These are phyloP conservation scores for Polyommatus icarus DNA, from an alignment of 2,888 invertebrate genomes.

Conservation along the genomic window DNA sequence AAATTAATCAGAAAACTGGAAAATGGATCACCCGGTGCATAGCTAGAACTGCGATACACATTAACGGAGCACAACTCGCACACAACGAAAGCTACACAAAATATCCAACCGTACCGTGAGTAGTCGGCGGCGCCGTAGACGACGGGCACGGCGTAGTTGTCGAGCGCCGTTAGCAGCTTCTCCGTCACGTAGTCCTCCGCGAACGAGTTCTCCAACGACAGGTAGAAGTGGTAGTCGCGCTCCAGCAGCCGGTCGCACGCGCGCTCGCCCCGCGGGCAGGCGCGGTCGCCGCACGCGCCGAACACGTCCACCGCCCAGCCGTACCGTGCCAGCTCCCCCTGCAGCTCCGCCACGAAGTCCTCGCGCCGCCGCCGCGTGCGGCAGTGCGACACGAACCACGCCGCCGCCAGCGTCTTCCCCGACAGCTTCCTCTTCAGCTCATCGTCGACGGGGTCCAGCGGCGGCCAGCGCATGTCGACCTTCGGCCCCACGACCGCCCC, in stretches of 20 bases:
- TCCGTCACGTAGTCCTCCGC: slow-evolving; percentile 51
- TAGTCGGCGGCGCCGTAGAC: slow-evolving; percentile 83
- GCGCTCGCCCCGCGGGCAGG: slow-evolving; percentile 39
- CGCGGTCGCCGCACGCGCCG: slow-evolving; percentile 45
- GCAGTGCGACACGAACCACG: slow-evolving; percentile 52
- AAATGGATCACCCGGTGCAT: too few relatives aligned
- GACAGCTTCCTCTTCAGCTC: slow-evolving; percentile 41
- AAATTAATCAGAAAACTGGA: too few relatives aligned
- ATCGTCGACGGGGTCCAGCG: slow-evolving; percentile 41
- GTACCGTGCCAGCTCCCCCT: slow-evolving; percentile 40
- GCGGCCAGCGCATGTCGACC: slow-evolving; percentile 43
- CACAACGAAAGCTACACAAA: not conserved
- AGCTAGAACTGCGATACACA: too few relatives aligned
- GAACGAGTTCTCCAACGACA: slow-evolving; percentile 50
- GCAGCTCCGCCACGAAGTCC: slow-evolving; percentile 39
- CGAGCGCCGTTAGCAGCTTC: slow-evolving; percentile 53
- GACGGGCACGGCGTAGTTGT: slow-evolving; percentile 80
- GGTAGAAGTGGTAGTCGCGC: slow-evolving; percentile 48
- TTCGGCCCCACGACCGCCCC: slow-evolving; percentile 44
- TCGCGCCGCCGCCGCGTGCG: slow-evolving; percentile 42
- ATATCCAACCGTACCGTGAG: slow-evolving; percentile 44
- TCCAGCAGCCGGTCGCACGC: slow-evolving; percentile 43
- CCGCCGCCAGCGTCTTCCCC: slow-evolving; percentile 47
- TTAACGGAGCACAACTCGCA: not conserved
- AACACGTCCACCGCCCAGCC: slow-evolving; percentile 45